Conservation (phyloP, 2,797 vertebrate species). For the Alauda arvensis region DNA sequence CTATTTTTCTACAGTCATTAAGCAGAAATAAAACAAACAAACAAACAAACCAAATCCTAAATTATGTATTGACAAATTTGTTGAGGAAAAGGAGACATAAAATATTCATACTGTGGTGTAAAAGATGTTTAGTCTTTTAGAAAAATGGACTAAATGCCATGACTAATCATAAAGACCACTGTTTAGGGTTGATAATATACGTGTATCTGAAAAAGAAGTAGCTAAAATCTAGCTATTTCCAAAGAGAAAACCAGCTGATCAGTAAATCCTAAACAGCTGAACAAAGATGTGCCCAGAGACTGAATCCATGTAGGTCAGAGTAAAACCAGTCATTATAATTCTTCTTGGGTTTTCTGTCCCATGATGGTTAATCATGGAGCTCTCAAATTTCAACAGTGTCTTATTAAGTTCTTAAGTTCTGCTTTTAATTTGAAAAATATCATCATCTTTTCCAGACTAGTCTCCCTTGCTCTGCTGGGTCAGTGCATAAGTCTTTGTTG, state of each 20-base stretch:
- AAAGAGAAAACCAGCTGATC: neutral
- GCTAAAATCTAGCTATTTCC: neutral
- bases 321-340: neutral
- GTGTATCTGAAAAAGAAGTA: neutral
- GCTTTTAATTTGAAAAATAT: constrained; percentile 61
- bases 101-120: neutral
- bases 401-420: constrained; percentile 61
- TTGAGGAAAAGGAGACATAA: neutral
- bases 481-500: constrained; percentile 41
- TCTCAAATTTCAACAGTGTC: constrained; percentile 55
- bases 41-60: neutral
- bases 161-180: neutral
- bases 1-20: neutral
- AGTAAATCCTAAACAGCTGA: neutral
- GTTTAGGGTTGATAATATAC: neutral
- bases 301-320: neutral
- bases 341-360: constrained; percentile 12
- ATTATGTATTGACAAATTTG: neutral
- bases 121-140: neutral
- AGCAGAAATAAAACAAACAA: neutral
- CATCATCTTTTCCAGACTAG: constrained; percentile 53
- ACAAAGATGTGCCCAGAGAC: neutral
- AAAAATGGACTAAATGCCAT: neutral
- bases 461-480: constrained; percentile 28
- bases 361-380: constrained; percentile 46